phyloP scores from a whole-genome alignment of 1,140 invertebrate genomes.

The Eumeta japonica region DNA sequence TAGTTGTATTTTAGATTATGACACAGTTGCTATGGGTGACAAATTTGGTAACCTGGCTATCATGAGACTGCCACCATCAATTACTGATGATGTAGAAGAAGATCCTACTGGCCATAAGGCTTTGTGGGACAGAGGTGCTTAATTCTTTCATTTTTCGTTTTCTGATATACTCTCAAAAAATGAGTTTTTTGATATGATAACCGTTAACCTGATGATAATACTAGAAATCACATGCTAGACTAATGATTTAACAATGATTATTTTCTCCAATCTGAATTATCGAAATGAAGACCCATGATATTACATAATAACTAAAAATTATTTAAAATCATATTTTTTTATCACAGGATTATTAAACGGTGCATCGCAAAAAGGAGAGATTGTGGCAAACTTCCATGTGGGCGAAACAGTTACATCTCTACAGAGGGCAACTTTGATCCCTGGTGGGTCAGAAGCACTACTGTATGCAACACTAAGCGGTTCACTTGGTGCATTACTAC shows the following conservation, averaged over 20 bases:
- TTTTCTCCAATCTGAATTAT: slow-evolving; percentile 27
- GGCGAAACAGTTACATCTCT: slow-evolving; percentile 90
- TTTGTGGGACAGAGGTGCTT: slow-evolving; percentile 88
- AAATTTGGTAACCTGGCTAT: slow-evolving; percentile 98
- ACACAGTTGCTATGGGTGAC: slow-evolving; percentile 93
- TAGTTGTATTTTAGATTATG: slow-evolving; percentile 91
- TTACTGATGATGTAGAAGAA: slow-evolving; percentile 97
- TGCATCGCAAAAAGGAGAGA: slow-evolving; percentile 96
- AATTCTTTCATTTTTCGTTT: slow-evolving; percentile 1
- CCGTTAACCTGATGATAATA: slow-evolving; percentile 32
- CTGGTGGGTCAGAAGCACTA: slow-evolving; percentile 93
- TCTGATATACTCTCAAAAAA: background rate
- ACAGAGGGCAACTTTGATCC: slow-evolving; percentile 94
- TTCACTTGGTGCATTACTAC: slow-evolving; percentile 92
- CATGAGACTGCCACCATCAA: slow-evolving; percentile 83
- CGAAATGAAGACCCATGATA: background rate
- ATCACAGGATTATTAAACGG: slow-evolving; percentile 80
- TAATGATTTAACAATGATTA: slow-evolving; percentile 52
- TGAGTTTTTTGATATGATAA: slow-evolving; percentile 1
- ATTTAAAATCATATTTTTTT: slow-evolving; percentile 5
- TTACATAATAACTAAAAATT: background rate
- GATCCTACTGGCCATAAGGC: slow-evolving; percentile 98
- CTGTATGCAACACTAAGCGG: slow-evolving; percentile 96
- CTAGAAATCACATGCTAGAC: slow-evolving; percentile 52
- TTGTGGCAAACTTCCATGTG: slow-evolving; percentile 90